phyloP scores from a whole-genome alignment of 2,888 invertebrate genomes.

The Ormyrus pomaceus region DNA sequence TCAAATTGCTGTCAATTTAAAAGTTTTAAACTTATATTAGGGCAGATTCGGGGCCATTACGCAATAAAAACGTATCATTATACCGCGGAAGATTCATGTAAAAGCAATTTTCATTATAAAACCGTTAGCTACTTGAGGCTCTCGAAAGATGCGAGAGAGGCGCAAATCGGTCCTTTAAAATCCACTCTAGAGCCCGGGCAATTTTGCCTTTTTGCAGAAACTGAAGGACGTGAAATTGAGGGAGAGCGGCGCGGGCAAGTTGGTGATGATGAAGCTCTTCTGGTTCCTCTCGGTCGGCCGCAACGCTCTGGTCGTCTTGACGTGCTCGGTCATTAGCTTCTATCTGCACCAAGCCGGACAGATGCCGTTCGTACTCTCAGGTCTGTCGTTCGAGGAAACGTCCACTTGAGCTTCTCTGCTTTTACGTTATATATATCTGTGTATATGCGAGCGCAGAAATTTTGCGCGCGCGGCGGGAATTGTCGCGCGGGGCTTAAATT shows the following conservation, averaged over 20 bases:
- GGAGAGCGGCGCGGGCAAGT: background rate
- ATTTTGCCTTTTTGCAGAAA: slow-evolving; percentile 75
- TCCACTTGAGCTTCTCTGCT: background rate
- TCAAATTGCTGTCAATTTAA: no score
- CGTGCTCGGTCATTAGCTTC: slow-evolving; percentile 80
- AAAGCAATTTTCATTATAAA: no score
- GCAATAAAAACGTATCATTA: no score
- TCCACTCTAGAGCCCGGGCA: no score
- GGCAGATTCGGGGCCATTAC: no score
- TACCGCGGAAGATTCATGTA: no score
- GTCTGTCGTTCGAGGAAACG: slow-evolving; percentile 52
- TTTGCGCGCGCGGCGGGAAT: background rate
- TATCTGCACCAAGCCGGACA: slow-evolving; percentile 71
- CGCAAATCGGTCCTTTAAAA: no score
- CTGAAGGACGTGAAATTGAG: slow-evolving; percentile 76
- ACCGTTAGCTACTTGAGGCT: no score
- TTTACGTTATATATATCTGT: no score
- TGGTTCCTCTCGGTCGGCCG: slow-evolving; percentile 88
- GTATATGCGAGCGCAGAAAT: background rate
- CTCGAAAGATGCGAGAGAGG: no score
- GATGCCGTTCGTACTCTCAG: slow-evolving; percentile 79
- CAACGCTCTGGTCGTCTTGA: slow-evolving; percentile 86
- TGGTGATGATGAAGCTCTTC: slow-evolving; percentile 77
- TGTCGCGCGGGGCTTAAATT: slow-evolving; percentile 13
- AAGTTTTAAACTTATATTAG: no score